Evolutionary conservation across 1,140 invertebrate genomes (phyloP).

Genomic region (Magallana ariakensis): DNA sequence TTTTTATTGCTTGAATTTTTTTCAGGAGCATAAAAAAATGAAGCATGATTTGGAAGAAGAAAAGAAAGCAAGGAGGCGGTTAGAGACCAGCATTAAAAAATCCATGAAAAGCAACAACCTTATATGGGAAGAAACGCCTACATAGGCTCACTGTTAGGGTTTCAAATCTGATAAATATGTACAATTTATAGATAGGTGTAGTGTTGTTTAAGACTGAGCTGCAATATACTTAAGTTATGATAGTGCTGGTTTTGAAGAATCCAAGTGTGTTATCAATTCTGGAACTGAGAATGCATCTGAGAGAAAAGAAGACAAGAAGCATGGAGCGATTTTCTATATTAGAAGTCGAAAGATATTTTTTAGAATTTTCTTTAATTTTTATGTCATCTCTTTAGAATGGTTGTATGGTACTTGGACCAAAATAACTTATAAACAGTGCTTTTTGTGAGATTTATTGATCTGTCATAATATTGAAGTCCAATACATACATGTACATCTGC

Average conservation of each 20-base stretch:
- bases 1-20: neutral
- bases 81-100: conserved; percentile 62
- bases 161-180: neutral
- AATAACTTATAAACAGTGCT: conserved; percentile 2
- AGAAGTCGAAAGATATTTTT: too few relatives aligned
- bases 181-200: too few relatives aligned
- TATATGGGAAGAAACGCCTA: conserved; percentile 52
- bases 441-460: neutral
- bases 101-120: conserved; percentile 48
- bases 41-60: conserved; percentile 68
- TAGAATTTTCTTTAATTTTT: too few relatives aligned
- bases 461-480: neutral
- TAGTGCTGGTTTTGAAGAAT: too few relatives aligned
- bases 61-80: conserved; percentile 59
- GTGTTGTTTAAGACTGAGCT: too few relatives aligned
- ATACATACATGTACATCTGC: neutral
- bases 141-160: neutral
- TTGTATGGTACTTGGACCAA: neutral
- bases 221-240: too few relatives aligned
- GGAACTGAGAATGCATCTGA: too few relatives aligned
- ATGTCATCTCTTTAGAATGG: too few relatives aligned
- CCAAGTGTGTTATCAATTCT: too few relatives aligned
- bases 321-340: too few relatives aligned
- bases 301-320: too few relatives aligned
- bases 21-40: conserved; percentile 66